Base-by-base conservation (phyloP, 2,113 vertebrate species). In the Zosterops pallidus region DNA sequence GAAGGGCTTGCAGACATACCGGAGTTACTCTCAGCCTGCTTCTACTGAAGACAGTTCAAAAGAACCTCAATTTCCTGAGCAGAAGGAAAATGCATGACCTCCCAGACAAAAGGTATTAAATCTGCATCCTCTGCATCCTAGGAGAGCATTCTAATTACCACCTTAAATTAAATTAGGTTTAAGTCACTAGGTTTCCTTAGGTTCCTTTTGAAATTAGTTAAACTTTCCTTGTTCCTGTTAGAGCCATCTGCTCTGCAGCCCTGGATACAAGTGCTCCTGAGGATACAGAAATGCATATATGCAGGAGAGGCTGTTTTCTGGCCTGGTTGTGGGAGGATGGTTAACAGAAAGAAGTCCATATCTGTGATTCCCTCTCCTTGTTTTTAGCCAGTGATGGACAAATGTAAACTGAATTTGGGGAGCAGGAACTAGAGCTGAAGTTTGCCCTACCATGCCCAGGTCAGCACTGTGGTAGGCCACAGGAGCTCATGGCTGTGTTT, bases 401-500 rank as follows among this genome's bases (percentile, higher is more conserved):
- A 82, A 70, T 25, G 23, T 52, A 44, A 62, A 35, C 37, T 57
- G n/a, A 62, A 49, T 70, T 15, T 59, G 57, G 26, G 56, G 62
- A 89, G 26, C 55, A 20, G 46, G 26, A 41, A 28, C 25, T 5
- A 85, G 75, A 47, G 52, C 65, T 60, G 35, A 60, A 24, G 17
- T 74, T 85, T 86, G n/a, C 37, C 46, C 41, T 65, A 12, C 29
- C 12, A 14, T 9, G 55, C 35, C 23, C 35, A 52, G 46, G 44
- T 72, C 49, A 64, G 35, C 6, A 0, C 14, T 21, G 35, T 7
- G 2, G 6, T 16, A 19, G 33, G 22, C 47, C 53, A 28, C 0
- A 0, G 44, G 33, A 81, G 33, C 33, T 59, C 31, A 16, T 1
- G 4, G n/a, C 26, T 0, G 0, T 25, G 26, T 9, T 46, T 88